Base-by-base conservation (phyloP, 2,113 vertebrate genomes). In the Myocastor coypus region DNA sequence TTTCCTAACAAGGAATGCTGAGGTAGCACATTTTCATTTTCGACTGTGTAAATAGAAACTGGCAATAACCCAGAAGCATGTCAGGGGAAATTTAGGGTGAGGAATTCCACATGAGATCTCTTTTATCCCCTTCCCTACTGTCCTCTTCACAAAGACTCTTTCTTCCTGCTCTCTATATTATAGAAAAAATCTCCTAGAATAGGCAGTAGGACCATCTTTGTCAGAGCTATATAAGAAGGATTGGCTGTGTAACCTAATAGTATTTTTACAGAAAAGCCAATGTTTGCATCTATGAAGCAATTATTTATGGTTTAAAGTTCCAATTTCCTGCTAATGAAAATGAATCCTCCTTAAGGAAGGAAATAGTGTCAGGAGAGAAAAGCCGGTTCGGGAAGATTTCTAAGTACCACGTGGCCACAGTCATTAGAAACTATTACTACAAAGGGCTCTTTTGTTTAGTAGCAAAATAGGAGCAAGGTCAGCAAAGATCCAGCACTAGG, bases 11-110 rank as follows among this genome's bases (percentile, higher is more conserved):
- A 83, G 73, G 89, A 96, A 97, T 92, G 95, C 78, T 78, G 73
- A 92, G 50, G 57, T 88, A 57, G 50, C 82, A 94, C 52, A 84
- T 96, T 97, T 94, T 11, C 12, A 34, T 77, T 87, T 88, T 46
- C 69, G 84, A 90, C 30, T 66, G 37, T 96, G 84, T 84, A 87
- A 97, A 92, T 7, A 96, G 66, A 96, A 94, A 94, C 75, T 71
- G 93, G 87, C 55, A 77, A 92, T 13, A 64, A 88, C 2, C 40
- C 34, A 71, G 34, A 26, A 66, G n/a, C n/a, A 52, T 75, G 16
- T 78, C 91, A 96, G 82, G 42, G 71, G 32, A 95, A 42, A 95
- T 42, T 73, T 78, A 61, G 4, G 26, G 28, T 90, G n/a, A 92
- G 88, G 32, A 88, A 92, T 86, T 95, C 50, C 19, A 24, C 40